These are phyloP conservation scores for Tolypeutes matacus DNA, from an alignment of 2,797 vertebrate genomes.

Conservation along the genomic window DNA sequence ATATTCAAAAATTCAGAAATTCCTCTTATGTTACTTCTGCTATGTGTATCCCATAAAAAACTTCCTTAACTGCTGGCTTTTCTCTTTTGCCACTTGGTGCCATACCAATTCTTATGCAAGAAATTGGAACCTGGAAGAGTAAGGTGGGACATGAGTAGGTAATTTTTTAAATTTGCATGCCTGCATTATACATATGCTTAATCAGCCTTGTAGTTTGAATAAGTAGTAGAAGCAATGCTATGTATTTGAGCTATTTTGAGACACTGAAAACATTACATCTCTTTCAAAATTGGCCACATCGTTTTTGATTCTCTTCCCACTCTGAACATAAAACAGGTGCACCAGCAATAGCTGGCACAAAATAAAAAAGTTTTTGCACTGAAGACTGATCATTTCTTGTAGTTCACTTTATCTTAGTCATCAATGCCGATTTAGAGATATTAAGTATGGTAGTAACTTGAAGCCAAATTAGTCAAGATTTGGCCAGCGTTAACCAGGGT, in stretches of 20 bases:
- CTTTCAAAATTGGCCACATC: conserved; percentile 87
- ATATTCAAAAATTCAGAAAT: neutral
- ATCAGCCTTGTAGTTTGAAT: conserved; percentile 82
- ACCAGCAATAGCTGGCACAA: conserved; percentile 83
- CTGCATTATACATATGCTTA: conserved; percentile 70
- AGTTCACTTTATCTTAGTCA: conserved; percentile 85
- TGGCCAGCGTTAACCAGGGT: conserved; percentile 80
- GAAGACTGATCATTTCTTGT: conserved; percentile 80
- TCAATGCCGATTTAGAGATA: conserved; percentile 84
- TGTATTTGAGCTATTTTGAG: conserved; percentile 87
- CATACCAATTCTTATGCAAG: conserved; percentile 41
- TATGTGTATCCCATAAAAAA: neutral
- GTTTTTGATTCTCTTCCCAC: conserved; percentile 86
- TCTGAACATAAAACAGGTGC: conserved; percentile 88
- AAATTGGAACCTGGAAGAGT: conserved; percentile 38
- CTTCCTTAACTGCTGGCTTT: neutral
- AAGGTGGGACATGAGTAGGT: conserved; percentile 5
- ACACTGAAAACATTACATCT: conserved; percentile 84
- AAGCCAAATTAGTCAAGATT: conserved; percentile 82
- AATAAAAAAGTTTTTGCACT: conserved; percentile 80
- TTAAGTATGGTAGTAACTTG: conserved; percentile 82
- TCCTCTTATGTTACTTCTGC: neutral
- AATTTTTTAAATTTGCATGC: conserved; percentile 71
- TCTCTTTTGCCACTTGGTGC: neutral
- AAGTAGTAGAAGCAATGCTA: conserved; percentile 81